Conservation (phyloP, 1,140 invertebrate species). For the Drosophila ananassae region DNA sequence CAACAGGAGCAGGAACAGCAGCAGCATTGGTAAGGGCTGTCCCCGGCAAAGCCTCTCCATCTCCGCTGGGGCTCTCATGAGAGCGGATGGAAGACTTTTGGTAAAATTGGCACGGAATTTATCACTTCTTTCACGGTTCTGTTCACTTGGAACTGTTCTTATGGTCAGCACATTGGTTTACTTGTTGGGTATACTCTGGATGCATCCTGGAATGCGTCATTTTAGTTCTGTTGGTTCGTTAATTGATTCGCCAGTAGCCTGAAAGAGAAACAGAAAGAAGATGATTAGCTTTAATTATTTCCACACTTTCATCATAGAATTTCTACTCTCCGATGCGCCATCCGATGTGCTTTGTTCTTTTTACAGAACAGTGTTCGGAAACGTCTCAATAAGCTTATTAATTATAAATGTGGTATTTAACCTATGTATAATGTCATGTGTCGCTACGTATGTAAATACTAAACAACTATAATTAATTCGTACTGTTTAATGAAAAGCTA, state of each 20-base stretch:
- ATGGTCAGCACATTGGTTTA: slow-evolving; percentile 35
- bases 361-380: too few relatives aligned
- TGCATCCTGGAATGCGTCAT: slow-evolving; percentile 40
- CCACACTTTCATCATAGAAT: too few relatives aligned
- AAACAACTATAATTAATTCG: not conserved
- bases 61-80: slow-evolving; percentile 4
- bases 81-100: slow-evolving; percentile 20
- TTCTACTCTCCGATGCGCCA: too few relatives aligned
- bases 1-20: slow-evolving; percentile 38
- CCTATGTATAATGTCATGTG: too few relatives aligned
- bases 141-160: slow-evolving; percentile 33
- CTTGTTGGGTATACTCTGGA: slow-evolving; percentile 23
- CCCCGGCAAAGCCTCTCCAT: slow-evolving; percentile 28
- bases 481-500: slow-evolving; percentile 1
- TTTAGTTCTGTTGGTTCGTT: slow-evolving; percentile 12
- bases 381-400: too few relatives aligned
- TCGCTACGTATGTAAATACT: too few relatives aligned
- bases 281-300: not conserved
- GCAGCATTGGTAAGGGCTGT: slow-evolving; percentile 7
- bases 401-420: too few relatives aligned
- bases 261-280: slow-evolving; percentile 17
- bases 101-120: slow-evolving; percentile 16
- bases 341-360: too few relatives aligned
- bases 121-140: not conserved
- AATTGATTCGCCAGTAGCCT: slow-evolving; percentile 27